Evolutionary conservation across 2,797 vertebrate genomes (phyloP).

Genomic region (Petrocephalus schoutedeni): DNA sequence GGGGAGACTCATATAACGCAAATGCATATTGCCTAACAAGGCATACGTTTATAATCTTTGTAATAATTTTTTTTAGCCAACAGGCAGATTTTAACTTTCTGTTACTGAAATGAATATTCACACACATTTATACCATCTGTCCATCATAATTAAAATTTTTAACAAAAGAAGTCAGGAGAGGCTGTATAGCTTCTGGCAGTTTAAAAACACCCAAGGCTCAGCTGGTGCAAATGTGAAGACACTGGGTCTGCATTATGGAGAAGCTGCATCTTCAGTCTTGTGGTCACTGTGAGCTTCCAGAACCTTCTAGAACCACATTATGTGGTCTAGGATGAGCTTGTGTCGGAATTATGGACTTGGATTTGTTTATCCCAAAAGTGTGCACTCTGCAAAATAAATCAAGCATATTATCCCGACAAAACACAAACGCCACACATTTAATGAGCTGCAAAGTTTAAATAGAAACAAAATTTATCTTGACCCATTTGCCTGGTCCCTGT

Average conservation of each 20-base stretch:
- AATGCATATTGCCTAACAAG: neutral
- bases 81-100: neutral
- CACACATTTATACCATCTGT: neutral
- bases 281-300: neutral
- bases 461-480: neutral
- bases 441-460: neutral
- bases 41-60: neutral
- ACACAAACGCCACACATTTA: neutral
- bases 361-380: neutral
- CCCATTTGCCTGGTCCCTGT: neutral
- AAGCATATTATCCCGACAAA: neutral
- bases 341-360: neutral
- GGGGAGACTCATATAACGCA: neutral
- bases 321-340: neutral
- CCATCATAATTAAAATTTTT: neutral
- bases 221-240: neutral
- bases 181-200: neutral
- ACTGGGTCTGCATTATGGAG: neutral
- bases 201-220: neutral
- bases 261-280: neutral
- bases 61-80: neutral
- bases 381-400: neutral
- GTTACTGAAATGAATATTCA: neutral
- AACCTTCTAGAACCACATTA: neutral
- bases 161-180: neutral